Evolutionary conservation across 2,888 invertebrate genomes (phyloP), one percentile per base, ranked within the genome.

Genomic region (Cecidostiba fungosa): DNA sequence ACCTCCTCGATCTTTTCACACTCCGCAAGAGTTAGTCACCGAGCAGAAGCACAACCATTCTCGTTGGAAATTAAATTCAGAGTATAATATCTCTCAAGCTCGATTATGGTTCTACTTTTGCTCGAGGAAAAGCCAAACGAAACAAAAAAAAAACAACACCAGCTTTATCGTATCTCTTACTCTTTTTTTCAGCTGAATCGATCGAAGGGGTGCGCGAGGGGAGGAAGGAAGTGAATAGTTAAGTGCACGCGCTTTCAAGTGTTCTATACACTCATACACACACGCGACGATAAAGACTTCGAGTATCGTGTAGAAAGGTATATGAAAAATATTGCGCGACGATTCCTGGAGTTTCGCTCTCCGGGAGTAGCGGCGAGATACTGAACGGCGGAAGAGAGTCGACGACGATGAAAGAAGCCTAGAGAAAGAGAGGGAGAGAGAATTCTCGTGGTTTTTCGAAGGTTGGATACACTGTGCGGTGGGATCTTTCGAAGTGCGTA

Each of bases 391-490:
- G 72, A 39, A 39, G 23, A 66, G 79, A 66, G 74, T 70, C 86
- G 85, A 78, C 83, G 82, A 86, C 85, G 81, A 81, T 86, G 70
- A 62, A 70, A 66, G 59, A 19, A n/a, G 19, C 23, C n/a, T 23
- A 26, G 23, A 80, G 36, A 36, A 80, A 66, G 79, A 59, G 54
- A 81, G 66, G 70, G 72, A 81, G 78, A 43, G 78, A 80, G 86
- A 86, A 66, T 70, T 70, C 69, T 69, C 26, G 47, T 32, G 32
- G 23, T 62, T 86, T 80, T 86, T 86, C 72, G 79, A 79, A 86
- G 83, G 86, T 83, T 86, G 83, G 72, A 83, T 47, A 77, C 77
- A 73, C 80, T 82, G 82, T 73, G 78, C 66, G 72, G 62, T 19
- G 39, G 39, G 77, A 39, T n/a, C 72, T 72, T 39, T 43, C 23